Percentiles rank a stretch among this genome's conserved stretches.
Conservation (phyloP, 1,140 invertebrate genomes). For the Cotesia chilonis region DNA sequence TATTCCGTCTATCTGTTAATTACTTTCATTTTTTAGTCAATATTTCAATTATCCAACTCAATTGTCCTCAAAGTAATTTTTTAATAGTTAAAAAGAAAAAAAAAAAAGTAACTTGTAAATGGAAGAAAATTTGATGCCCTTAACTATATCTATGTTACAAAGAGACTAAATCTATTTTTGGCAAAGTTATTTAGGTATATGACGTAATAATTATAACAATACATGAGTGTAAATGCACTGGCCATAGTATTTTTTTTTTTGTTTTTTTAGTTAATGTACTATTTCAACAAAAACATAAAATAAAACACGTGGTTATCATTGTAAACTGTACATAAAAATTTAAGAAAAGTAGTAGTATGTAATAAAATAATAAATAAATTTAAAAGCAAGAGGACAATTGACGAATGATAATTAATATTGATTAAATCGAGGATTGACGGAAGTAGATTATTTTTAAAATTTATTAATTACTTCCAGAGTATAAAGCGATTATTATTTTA, state of each 20-base stretch:
- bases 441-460: conserved; percentile 47
- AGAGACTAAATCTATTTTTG: conserved; percentile 67
- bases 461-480: conserved; percentile 49
- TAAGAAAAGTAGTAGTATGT: conserved; percentile 28
- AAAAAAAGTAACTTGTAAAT: conserved; percentile 41
- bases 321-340: conserved; percentile 54
- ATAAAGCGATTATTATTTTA: conserved; percentile 43
- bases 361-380: neutral
- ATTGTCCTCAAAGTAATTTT: conserved; percentile 26
- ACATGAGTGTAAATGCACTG: conserved; percentile 64
- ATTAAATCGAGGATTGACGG: conserved; percentile 9
- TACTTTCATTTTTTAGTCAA: conserved; percentile 20
- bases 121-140: conserved; percentile 52
- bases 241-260: conserved; percentile 53
- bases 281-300: conserved; percentile 54
- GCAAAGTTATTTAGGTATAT: conserved; percentile 67
- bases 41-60: neutral
- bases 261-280: conserved; percentile 54
- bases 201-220: conserved; percentile 56
- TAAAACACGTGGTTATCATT: conserved; percentile 51
- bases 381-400: too few species aligned
- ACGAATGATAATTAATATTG: conserved; percentile 2
- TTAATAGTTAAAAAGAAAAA: conserved; percentile 22
- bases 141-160: conserved; percentile 66
- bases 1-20: conserved; percentile 41